Evolutionary conservation across 2,113 vertebrate species (phyloP), one percentile per base, ranked within the genome.

Genomic region (Xiphophorus maculatus): DNA sequence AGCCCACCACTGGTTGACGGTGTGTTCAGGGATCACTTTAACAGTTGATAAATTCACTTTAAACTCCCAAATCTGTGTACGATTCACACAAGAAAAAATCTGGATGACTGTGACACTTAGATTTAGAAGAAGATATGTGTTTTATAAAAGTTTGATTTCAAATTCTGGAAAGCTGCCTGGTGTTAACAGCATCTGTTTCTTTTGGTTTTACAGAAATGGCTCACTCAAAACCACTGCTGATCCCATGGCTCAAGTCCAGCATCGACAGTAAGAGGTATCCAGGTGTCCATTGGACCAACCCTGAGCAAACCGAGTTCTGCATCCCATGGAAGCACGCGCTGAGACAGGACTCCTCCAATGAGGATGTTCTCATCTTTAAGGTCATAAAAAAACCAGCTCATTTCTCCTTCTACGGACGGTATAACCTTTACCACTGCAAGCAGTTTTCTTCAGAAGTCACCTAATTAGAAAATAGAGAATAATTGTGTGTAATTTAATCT

Each of bases 291-390:
- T 97, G 96, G 96, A 85, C 91, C 5, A 90, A 95, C 75, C 4
- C 2, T 3, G 90, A 92, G 63, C 68, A 13, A 6, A 94, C 88
- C 0, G 88, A 90, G 79, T 97, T 97, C 90, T 92, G 87, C 60
- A 90, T 97, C 63, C 96, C 96, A 0, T 97, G 96, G 96, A 97
- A 97, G 70, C 96, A 97, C 0, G 95, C 88, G 17, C 74, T 96
- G 63, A 90, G 96, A 35, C 95, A 96, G 73, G 96, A 96, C 78
- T 90, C 95, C 4, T 94, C 92, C 3, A 30, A 84, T 37, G 81
- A 79, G 0, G 96, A 97, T 77, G 84, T 92, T 22, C 90, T 95
- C 48, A 94, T 97, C 70, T 97, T 97, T 73, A 95, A 95, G 95
- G 96, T 67, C 5, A 4, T 60, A 0, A n/a, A 30, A 22, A 65